Evolutionary conservation across 2,797 vertebrate genomes (phyloP).

Genomic region (Xenentodon cancila): DNA sequence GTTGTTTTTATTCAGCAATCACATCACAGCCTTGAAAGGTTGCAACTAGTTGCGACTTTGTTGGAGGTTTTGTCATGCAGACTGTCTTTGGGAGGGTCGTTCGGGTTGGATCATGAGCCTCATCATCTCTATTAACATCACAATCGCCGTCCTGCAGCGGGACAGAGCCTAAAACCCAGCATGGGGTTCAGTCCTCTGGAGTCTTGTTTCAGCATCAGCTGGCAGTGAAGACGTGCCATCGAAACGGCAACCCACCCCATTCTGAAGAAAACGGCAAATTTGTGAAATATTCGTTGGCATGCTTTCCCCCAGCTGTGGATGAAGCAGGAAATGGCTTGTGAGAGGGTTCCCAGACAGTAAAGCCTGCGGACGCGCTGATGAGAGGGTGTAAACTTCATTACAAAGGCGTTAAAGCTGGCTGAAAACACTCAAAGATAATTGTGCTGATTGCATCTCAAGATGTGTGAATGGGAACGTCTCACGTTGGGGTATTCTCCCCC

Average conservation of each 20-base stretch:
- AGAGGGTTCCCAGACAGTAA: slow-evolving; percentile 23
- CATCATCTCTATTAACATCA: slow-evolving; percentile 78
- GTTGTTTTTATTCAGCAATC: slow-evolving; percentile 27
- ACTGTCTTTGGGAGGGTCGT: slow-evolving; percentile 62
- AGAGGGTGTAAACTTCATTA: slow-evolving; percentile 70
- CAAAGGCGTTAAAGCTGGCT: slow-evolving; percentile 53
- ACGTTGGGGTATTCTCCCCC: slow-evolving; percentile 36
- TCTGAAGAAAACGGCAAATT: not conserved
- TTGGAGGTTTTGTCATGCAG: slow-evolving; percentile 73
- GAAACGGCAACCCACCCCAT: not conserved
- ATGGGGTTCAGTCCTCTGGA: slow-evolving; percentile 5
- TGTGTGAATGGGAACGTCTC: slow-evolving; percentile 67
- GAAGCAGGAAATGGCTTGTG: slow-evolving; percentile 28
- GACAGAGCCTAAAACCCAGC: slow-evolving; percentile 5
- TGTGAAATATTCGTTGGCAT: slow-evolving; percentile 1
- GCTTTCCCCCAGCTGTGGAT: not conserved
- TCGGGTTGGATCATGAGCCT: slow-evolving; percentile 70
- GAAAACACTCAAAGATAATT: slow-evolving; percentile 61
- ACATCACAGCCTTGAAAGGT: slow-evolving; percentile 27
- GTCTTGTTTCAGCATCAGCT: slow-evolving; percentile 1
- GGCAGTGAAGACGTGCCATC: not conserved
- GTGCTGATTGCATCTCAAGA: slow-evolving; percentile 62
- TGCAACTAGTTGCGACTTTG: slow-evolving; percentile 67
- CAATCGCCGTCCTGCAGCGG: slow-evolving; percentile 65
- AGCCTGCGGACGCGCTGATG: slow-evolving; percentile 32